Base-by-base conservation (phyloP, 2,888 invertebrate species). In the Amphipoea lucens region DNA sequence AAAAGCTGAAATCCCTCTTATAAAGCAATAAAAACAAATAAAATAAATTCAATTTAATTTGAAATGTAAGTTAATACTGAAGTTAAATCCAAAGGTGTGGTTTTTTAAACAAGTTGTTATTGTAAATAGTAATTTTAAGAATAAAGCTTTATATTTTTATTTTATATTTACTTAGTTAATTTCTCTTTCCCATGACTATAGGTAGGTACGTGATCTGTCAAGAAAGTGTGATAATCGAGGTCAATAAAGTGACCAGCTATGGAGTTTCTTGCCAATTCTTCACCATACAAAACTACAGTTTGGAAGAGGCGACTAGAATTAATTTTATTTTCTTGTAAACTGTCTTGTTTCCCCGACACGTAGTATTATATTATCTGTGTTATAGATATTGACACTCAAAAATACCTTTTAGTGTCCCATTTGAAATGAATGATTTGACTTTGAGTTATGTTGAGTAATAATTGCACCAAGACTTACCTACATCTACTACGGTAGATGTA, bases 41-140 rank as follows among this genome's bases (percentile, higher is more conserved):
- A 54, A 54, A 70, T 12, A 12, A 62, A 62, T 40, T n/a, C 0
- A 40, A n/a, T 70, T 1, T 5, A 60, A 17, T 40, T 17, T 11
- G 5, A 40, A 60, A 54, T 70, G 36, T 36, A 23, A 51, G 3
- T 40, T 40, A 40, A 40, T 17, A 60, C 1, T 17, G 29, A 60
- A 2, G 6, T 42, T n/a, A 62, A 51, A 82, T 67, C 48, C 11
- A 45, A 67, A 62, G 60, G 76, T 76, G 76, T 62, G 80, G 83
- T 67, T 54, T 40, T 62, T 60, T 14, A 45, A 60, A 36, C 6
- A 29, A 6, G 14, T 45, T 54, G 1, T 72, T 66, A 23, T 2
- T 82, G 14, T 62, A 54, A 62, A 82, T 82, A 67, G 17, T 73
- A 48, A 17, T 57, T 36, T 54, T 45, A 72, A 63, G n/a, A 79